Evolutionary conservation across 2,888 invertebrate species (phyloP).

Genomic region (Kuschelorhynchus macadamiae): DNA sequence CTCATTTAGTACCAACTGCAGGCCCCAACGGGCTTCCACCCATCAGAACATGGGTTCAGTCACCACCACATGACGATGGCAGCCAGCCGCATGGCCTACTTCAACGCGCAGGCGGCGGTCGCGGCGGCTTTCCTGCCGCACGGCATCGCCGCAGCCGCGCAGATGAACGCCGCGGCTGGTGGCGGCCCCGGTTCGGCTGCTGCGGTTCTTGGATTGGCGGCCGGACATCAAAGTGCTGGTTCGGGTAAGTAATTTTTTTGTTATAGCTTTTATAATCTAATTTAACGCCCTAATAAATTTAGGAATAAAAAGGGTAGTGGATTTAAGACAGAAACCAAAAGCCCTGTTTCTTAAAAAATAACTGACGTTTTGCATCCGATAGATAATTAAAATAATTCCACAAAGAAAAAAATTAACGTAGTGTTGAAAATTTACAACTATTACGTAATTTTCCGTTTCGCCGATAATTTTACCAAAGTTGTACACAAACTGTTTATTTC

Average conservation of each 20-base stretch:
- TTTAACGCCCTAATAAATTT: too few species aligned
- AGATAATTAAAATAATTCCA: too few species aligned
- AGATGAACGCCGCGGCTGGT: slow-evolving; percentile 66
- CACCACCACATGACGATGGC: slow-evolving; percentile 80
- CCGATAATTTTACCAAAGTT: too few species aligned
- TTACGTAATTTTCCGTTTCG: too few species aligned
- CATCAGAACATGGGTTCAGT: slow-evolving; percentile 63
- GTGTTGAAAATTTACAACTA: too few species aligned
- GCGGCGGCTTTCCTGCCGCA: slow-evolving; percentile 89
- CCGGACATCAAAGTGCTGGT: slow-evolving; percentile 64
- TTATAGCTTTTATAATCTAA: too few species aligned
- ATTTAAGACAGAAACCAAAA: too few species aligned
- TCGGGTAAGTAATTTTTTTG: slow-evolving; percentile 68
- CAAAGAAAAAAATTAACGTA: too few species aligned
- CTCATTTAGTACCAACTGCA: slow-evolving; percentile 64
- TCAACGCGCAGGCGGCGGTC: slow-evolving; percentile 93
- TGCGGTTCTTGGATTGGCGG: slow-evolving; percentile 66
- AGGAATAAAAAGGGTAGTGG: too few species aligned
- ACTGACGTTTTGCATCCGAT: too few species aligned
- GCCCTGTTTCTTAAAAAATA: too few species aligned
- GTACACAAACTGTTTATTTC: too few species aligned
- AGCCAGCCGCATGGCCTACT: slow-evolving; percentile 88
- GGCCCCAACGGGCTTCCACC: slow-evolving; percentile 65
- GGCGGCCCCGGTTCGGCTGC: slow-evolving; percentile 64
- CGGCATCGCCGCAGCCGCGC: slow-evolving; percentile 70